Conservation (phyloP, 2,797 vertebrate genomes). For the Distichodus sexfasciatus region DNA sequence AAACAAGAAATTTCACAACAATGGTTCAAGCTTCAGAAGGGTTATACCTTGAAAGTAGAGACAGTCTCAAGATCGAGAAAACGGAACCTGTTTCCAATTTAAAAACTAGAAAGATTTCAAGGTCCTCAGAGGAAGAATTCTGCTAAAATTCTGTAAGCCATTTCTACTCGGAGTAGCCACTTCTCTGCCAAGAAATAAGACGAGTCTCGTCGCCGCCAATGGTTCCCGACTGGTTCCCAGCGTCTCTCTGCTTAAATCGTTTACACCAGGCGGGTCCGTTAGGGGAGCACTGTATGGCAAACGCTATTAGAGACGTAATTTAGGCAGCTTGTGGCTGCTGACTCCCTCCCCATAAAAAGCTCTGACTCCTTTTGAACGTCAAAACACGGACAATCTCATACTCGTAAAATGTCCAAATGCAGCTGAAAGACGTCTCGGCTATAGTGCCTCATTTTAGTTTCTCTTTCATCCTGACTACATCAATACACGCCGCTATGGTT, state of each 20-base stretch:
- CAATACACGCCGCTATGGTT: too few species aligned
- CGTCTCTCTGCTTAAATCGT: constrained; percentile 23
- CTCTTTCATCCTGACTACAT: neutral
- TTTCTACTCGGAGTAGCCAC: neutral
- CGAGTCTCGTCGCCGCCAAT: constrained; percentile 31
- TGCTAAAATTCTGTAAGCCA: too few species aligned
- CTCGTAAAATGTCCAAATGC: neutral
- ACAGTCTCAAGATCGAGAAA: too few species aligned
- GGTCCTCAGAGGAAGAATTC: too few species aligned
- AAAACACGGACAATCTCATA: neutral
- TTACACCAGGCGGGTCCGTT: constrained; percentile 4
- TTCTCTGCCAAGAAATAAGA: constrained; percentile 39
- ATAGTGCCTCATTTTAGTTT: neutral
- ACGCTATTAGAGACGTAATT: constrained; percentile 3
- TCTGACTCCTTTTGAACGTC: neutral
- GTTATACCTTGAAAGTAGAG: too few species aligned
- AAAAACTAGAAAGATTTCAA: too few species aligned
- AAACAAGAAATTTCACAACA: too few species aligned
- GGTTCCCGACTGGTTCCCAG: constrained; percentile 21
- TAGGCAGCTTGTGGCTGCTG: neutral
- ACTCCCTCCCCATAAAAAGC: constrained; percentile 8
- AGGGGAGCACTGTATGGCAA: constrained; percentile 13
- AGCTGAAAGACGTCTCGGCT: neutral
- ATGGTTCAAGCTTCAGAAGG: too few species aligned
- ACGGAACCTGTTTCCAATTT: too few species aligned